Evolutionary conservation across 2,113 vertebrate genomes (phyloP), one percentile per base, ranked within the genome.

Genomic region (Platysternon megacephalum): DNA sequence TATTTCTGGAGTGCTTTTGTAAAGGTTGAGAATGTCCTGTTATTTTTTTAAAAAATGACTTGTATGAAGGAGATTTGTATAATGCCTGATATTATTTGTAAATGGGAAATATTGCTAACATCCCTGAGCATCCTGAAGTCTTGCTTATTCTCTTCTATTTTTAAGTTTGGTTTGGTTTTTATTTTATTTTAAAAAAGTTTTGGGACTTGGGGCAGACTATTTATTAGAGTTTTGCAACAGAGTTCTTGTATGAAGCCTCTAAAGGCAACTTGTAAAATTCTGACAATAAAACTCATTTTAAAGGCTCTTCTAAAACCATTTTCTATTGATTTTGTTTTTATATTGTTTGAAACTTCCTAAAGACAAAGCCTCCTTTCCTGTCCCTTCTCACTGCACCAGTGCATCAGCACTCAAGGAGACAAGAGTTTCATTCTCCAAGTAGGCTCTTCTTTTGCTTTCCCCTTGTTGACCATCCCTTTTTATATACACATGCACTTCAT

Each of bases 181-280:
- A 96, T 97, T 98, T 97, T 96, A 95, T 98, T 98, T 98, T 97
- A 92, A 96, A 97, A 78, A 97, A 97, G 95, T 96, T 97, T 98
- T 97, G 98, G 98, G 97, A 98, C 98, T 98, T 98, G 98, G 98
- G 98, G 98, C 98, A 98, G 98, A 98, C 98, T 98, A 98, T 99
- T 98, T 98, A 99, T 99, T 99, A 98, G 98, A 98, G 98, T 98
- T 98, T 98, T 98, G 98, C 98, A 98, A 98, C 98, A 98, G 98
- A 98, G 98, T 98, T 98, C 98, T 98, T 99, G 98, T 98, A 98
- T 98, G 98, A 98, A 98, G 98, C 97, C 98, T 93, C 97, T 98
- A 97, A 98, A 98, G 98, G 98, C 98, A 98, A 98, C 98, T 98
- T 99, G 98, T 99, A 98, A 98, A 98, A 97, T 98, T 97, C 97